These are phyloP conservation scores for Zaprionus camerounensis DNA, from an alignment of 1,140 invertebrate genomes.

Conservation along the genomic window DNA sequence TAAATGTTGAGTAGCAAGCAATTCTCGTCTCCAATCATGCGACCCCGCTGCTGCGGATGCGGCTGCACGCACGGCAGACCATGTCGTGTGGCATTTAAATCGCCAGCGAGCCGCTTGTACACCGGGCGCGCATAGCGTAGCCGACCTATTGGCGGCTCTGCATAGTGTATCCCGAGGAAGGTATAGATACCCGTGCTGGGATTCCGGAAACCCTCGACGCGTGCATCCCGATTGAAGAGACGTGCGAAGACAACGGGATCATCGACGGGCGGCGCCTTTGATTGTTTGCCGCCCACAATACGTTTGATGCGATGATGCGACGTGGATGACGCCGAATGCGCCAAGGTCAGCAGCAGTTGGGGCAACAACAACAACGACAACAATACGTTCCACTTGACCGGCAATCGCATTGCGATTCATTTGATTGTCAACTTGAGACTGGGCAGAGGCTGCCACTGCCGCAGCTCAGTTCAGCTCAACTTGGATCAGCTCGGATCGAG, in stretches of 20 bases:
- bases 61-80: conserved; percentile 86
- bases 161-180: conserved; percentile 90
- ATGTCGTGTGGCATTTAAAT: conserved; percentile 85
- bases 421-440: conserved; percentile 69
- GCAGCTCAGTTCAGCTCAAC: neutral
- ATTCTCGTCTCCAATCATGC: conserved; percentile 88
- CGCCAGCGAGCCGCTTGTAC: conserved; percentile 85
- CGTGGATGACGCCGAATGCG: conserved; percentile 1
- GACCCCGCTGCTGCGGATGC: conserved; percentile 71
- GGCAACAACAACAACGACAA: conserved; percentile 6
- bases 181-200: conserved; percentile 85
- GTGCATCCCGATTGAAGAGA: conserved; percentile 85
- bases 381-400: conserved; percentile 55
- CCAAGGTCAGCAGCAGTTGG: conserved; percentile 44
- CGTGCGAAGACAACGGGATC: conserved; percentile 86
- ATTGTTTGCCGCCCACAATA: conserved; percentile 86
- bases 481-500: conserved; percentile 11
- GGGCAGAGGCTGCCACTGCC: conserved; percentile 11
- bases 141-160: conserved; percentile 87
- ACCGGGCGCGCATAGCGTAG: conserved; percentile 87
- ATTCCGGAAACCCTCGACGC: conserved; percentile 85
- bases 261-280: conserved; percentile 86
- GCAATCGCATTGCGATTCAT: conserved; percentile 55
- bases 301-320: conserved; percentile 84
- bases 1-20: conserved; percentile 92